These are phyloP conservation scores for Phalera bucephala DNA, from an alignment of 2,888 invertebrate genomes.

Conservation along the genomic window DNA sequence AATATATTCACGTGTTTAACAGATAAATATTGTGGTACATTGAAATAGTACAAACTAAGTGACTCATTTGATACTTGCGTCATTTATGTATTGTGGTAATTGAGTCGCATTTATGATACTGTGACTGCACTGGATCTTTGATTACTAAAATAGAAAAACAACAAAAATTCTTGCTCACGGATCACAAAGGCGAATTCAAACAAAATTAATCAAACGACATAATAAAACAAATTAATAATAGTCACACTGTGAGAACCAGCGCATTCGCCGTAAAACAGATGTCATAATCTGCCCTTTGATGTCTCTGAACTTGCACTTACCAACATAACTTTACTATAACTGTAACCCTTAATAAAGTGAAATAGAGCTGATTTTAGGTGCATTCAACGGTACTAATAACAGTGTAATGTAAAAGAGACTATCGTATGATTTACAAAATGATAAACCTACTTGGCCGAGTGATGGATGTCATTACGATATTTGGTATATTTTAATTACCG, in stretches of 20 bases:
- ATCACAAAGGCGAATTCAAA: too few relatives aligned
- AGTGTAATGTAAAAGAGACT: constrained; percentile 22
- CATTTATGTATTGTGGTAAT: too few relatives aligned
- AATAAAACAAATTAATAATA: constrained; percentile 31
- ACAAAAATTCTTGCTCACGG: too few relatives aligned
- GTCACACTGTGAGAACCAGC: constrained; percentile 38
- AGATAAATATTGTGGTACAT: too few relatives aligned
- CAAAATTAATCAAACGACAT: too few relatives aligned
- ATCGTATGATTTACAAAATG: constrained; percentile 50
- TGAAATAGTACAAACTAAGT: too few relatives aligned
- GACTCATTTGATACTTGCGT: too few relatives aligned
- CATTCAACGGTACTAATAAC: background rate
- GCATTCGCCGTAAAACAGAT: constrained; percentile 45
- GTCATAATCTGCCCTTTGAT: constrained; percentile 50
- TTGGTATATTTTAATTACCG: background rate
- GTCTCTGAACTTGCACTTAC: constrained; percentile 27
- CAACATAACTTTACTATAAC: constrained; percentile 4
- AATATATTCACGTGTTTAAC: too few relatives aligned
- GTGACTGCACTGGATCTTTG: too few relatives aligned
- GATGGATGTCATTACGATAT: constrained; percentile 47
- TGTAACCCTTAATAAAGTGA: background rate
- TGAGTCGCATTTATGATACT: too few relatives aligned
- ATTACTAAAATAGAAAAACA: too few relatives aligned
- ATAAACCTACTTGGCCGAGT: constrained; percentile 56
- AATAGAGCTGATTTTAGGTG: constrained; percentile 6